These are phyloP conservation scores for Stichopus chloronotus DNA, from an alignment of 35 echinoderm and acorn worm genomes.

Conservation along the genomic window DNA sequence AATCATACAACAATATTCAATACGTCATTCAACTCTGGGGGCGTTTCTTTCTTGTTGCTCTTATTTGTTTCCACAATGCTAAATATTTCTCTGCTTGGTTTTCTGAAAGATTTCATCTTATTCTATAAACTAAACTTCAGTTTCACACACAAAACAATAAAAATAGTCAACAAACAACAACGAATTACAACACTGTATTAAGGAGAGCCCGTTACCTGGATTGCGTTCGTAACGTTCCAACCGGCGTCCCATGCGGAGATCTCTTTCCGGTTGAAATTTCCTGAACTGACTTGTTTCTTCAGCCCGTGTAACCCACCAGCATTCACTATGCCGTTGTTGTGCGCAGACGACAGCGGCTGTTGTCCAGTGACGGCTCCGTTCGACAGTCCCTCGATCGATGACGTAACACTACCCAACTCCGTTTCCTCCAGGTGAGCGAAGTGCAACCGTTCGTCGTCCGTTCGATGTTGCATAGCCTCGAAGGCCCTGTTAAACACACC, in stretches of 20 bases:
- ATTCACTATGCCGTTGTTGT: background rate
- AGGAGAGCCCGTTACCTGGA: constrained; percentile 51
- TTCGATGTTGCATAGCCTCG: constrained; percentile 43
- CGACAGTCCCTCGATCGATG: background rate
- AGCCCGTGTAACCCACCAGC: background rate
- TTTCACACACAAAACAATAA: too few species aligned
- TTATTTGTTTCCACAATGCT: too few species aligned
- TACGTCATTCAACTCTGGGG: too few species aligned
- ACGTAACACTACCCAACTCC: constrained; percentile 6
- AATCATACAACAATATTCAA: too few species aligned
- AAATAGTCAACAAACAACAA: too few species aligned
- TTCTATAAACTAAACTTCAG: too few species aligned
- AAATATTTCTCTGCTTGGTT: too few species aligned
- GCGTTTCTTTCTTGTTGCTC: too few species aligned
- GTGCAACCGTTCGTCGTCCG: constrained; percentile 50
- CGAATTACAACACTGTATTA: too few species aligned
- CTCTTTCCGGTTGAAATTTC: constrained; percentile 41
- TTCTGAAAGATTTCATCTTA: too few species aligned
- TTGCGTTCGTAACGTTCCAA: constrained; percentile 76
- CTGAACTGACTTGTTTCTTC: background rate
- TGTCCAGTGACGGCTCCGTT: background rate
- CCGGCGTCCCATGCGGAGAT: constrained; percentile 75
- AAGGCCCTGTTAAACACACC: constrained; percentile 40
- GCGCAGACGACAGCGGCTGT: background rate
- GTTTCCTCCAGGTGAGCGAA: constrained; percentile 68